Evolutionary conservation across 2,113 vertebrate genomes (phyloP).

Genomic region (Pheucticus melanocephalus): DNA sequence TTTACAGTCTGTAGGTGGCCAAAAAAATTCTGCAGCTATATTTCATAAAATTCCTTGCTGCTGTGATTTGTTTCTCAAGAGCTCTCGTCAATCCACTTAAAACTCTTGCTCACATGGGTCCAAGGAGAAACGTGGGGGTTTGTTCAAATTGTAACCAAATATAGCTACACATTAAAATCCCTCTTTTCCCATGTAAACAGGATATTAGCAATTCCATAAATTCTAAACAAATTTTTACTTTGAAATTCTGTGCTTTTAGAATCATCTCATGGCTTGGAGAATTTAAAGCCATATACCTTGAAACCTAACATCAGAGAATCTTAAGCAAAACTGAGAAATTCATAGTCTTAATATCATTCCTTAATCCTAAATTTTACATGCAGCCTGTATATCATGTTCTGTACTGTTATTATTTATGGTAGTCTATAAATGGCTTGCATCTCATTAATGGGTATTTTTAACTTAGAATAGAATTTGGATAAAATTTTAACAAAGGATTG

Average conservation of each 20-base stretch:
- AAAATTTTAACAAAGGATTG: background rate
- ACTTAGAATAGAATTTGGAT: background rate
- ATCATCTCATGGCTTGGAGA: background rate
- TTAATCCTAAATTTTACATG: background rate
- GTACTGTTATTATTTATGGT: slow-evolving; percentile 10
- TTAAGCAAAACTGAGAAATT: background rate
- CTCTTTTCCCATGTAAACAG: background rate
- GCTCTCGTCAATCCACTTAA: background rate
- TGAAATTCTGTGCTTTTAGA: background rate
- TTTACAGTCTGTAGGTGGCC: slow-evolving; percentile 13
- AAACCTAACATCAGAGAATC: background rate
- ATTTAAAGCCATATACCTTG: background rate
- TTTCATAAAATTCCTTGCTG: background rate
- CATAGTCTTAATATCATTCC: background rate
- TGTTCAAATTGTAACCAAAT: background rate
- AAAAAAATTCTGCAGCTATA: background rate
- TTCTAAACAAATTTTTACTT: background rate
- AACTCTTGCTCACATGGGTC: background rate
- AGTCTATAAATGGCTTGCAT: background rate
- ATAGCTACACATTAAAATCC: background rate
- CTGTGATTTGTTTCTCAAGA: background rate
- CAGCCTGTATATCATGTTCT: background rate
- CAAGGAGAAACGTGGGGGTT: background rate
- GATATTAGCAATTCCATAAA: background rate
- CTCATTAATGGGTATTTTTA: background rate